Evolutionary conservation across 2,888 invertebrate species (phyloP), one percentile per base, ranked within the genome.

Genomic region (Eupithecia exiguata): DNA sequence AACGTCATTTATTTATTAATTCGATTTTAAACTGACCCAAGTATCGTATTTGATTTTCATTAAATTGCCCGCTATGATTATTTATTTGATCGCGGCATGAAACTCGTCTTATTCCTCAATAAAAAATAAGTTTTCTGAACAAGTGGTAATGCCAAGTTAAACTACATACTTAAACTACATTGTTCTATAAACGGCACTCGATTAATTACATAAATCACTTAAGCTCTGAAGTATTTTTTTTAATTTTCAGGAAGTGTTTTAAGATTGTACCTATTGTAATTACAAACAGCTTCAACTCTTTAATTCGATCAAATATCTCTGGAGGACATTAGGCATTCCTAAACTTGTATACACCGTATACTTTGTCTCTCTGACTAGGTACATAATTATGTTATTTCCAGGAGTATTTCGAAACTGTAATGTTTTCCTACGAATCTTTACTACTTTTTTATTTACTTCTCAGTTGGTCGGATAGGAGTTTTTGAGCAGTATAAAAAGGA

Each of bases 131-230:
- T 65, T 3, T 35, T 25, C 5, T 10, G 21, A 38, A 65, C 38
- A 65, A 66, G 66, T 25, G 40, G 38, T 66, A 66, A 66, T 66
- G 66, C 66, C 66, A 66, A 66, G 66, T 16, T 66, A 21, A 66
- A 66, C 40, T 21, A 43, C 65, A 43, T 69, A n/a, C n/a, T 16
- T 66, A 21, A 66, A 66, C 40, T 21, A 43, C 65, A 43, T 69
- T 69, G 53, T 69, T 38, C 21, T 5, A 35, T 35, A 58, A 66
- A 69, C 46, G 73, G 36, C 40, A 62, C 38, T 61, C 30, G 61
- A 65, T 70, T 62, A 70, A 61, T 72, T 65, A 30, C 63, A 53
- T 65, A 72, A 72, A 69, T 38, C 63, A 38, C 69, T 25, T 40
- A 5, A 43, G 38, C 21, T 18, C 30, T 35, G 21, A 35, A n/a